phyloP scores from a whole-genome alignment of 2,888 invertebrate genomes.

The Torymus texanus region DNA sequence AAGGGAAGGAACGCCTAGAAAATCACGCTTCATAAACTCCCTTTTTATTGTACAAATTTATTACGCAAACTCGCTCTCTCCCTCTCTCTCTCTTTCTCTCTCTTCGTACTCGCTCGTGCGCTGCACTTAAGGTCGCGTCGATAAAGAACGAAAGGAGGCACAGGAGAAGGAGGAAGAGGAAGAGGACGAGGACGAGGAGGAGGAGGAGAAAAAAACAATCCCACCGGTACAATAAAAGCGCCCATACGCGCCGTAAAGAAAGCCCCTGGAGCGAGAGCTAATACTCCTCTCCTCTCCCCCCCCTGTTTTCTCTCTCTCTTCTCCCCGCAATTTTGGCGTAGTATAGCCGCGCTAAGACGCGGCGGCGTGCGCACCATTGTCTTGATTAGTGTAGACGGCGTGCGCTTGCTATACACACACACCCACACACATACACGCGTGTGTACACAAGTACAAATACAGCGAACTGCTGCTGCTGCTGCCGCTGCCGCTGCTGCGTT shows the following conservation, averaged over 20 bases:
- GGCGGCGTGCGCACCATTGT: constrained; percentile 17
- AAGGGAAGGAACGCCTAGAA: constrained; percentile 4
- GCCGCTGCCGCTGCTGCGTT: constrained; percentile 58
- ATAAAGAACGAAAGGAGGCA: constrained; percentile 37
- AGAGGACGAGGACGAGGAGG: neutral
- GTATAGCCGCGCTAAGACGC: constrained; percentile 12
- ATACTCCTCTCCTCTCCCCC: neutral
- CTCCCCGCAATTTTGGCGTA: constrained; percentile 25
- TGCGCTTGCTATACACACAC: neutral
- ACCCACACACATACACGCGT: constrained; percentile 41
- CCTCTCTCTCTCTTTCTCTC: too few species aligned
- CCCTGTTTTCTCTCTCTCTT: neutral
- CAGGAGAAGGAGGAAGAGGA: neutral
- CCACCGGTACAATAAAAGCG: constrained; percentile 49
- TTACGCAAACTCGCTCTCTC: constrained; percentile 46
- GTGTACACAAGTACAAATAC: constrained; percentile 63
- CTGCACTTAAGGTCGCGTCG: constrained; percentile 43
- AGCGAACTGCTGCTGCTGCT: constrained; percentile 65
- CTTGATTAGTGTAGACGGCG: constrained; percentile 28
- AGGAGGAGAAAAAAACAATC: constrained; percentile 12
- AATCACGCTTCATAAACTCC: constrained; percentile 46
- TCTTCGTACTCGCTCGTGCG: neutral
- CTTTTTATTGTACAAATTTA: constrained; percentile 48
- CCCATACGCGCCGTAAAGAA: constrained; percentile 19
- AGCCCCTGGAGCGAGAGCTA: constrained; percentile 10